Conservation (phyloP, 2,797 vertebrate genomes). For the Pristis pectinata region DNA sequence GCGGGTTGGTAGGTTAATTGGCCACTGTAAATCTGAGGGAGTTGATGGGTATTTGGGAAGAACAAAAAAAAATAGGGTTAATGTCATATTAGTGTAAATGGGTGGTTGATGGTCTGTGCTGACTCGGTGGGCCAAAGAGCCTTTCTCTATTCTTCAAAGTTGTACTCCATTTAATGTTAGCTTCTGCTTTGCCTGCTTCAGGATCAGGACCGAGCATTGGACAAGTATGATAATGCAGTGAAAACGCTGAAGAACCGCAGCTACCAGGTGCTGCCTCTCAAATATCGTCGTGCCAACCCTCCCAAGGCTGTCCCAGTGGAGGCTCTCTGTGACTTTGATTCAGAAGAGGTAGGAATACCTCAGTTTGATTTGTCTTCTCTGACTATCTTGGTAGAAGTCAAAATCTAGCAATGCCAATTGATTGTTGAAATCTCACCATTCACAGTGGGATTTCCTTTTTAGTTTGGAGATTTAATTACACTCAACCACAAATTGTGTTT, state of each 20-base stretch:
- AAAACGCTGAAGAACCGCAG: constrained; percentile 73
- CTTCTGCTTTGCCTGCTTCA: constrained; percentile 45
- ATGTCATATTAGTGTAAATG: too few relatives aligned
- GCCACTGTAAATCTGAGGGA: too few relatives aligned
- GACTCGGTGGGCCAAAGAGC: too few relatives aligned
- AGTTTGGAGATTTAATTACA: not conserved
- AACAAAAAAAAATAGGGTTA: too few relatives aligned
- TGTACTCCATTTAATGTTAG: not conserved
- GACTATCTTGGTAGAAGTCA: not conserved
- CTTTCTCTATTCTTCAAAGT: too few relatives aligned
- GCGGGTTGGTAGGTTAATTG: too few relatives aligned
- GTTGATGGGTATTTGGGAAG: too few relatives aligned
- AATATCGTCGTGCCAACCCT: constrained; percentile 63
- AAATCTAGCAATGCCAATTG: not conserved
- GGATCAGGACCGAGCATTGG: constrained; percentile 88
- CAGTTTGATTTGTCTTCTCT: not conserved
- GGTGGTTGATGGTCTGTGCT: too few relatives aligned
- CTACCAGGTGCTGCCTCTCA: constrained; percentile 77
- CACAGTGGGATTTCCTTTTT: not conserved
- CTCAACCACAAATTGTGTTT: not conserved
- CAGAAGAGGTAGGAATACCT: constrained; percentile 65
- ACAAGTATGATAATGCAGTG: constrained; percentile 75
- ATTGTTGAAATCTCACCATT: not conserved
- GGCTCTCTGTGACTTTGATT: constrained; percentile 84
- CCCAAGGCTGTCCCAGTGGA: constrained; percentile 79